Evolutionary conservation across 2,888 invertebrate genomes (phyloP).

Genomic region (Lomographa bimaculata): DNA sequence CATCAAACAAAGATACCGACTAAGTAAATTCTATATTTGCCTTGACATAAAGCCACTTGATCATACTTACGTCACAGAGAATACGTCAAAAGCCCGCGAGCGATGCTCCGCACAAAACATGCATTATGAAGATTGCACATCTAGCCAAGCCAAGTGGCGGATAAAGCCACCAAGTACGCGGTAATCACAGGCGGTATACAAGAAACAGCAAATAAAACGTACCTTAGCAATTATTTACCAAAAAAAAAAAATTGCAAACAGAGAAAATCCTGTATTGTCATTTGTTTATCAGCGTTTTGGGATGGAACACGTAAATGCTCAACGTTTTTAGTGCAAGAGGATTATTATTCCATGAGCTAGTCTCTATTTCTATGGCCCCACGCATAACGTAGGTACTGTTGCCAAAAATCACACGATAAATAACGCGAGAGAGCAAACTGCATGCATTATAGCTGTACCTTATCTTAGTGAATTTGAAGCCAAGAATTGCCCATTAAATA

Average conservation of each 20-base stretch:
- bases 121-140: conserved; percentile 83
- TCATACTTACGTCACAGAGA: conserved; percentile 39
- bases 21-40: conserved; percentile 31
- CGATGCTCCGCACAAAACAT: conserved; percentile 65
- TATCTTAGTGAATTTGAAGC: conserved; percentile 83
- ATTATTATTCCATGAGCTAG: background rate
- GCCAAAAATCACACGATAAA: conserved; percentile 84
- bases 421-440: conserved; percentile 76
- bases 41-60: conserved; percentile 30
- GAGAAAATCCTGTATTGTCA: no score
- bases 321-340: background rate
- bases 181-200: conserved; percentile 13
- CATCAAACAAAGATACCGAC: conserved; percentile 30
- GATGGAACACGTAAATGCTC: no score
- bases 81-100: conserved; percentile 47
- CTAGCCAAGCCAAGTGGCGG: conserved; percentile 76
- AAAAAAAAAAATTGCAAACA: background rate
- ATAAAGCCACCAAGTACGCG: conserved; percentile 21
- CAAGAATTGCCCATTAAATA: conserved; percentile 83
- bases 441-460: conserved; percentile 81
- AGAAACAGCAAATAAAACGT: conserved; percentile 13
- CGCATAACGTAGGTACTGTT: conserved; percentile 52
- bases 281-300: no score
- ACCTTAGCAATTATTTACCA: no score
- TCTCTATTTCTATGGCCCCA: conserved; percentile 21